Conservation (phyloP, 2,113 vertebrate genomes). For the Phylloscopus whistleri region DNA sequence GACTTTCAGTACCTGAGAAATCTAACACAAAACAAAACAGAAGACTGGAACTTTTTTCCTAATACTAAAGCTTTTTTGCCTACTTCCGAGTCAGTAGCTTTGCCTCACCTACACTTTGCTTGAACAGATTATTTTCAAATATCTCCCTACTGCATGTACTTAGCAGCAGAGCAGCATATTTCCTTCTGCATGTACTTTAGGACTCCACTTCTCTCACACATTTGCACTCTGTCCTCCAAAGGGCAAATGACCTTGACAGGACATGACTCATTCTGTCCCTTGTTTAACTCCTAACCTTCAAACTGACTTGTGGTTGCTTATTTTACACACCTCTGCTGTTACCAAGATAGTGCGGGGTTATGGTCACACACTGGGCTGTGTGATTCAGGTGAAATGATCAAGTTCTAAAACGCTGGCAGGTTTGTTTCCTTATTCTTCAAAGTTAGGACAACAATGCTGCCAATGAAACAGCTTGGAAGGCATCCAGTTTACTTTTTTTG, state of each 20-base stretch:
- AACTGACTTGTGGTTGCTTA: not conserved
- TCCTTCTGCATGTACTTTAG: not conserved
- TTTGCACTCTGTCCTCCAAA: not conserved
- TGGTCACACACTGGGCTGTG: not conserved
- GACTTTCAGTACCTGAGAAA: not conserved
- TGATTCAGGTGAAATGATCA: not conserved
- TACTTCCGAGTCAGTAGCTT: not conserved
- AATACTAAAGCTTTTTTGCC: not conserved
- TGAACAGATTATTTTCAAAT: not conserved
- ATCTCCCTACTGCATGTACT: not conserved
- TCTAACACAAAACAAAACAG: not conserved
- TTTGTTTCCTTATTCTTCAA: not conserved
- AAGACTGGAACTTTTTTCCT: not conserved
- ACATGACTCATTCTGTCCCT: constrained; percentile 14
- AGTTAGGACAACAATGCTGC: not conserved
- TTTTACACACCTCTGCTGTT: not conserved
- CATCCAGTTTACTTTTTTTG: not conserved
- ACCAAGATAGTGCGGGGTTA: not conserved
- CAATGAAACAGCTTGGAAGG: not conserved
- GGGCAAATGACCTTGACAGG: constrained; percentile 48
- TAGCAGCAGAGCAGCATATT: not conserved
- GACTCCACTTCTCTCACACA: not conserved
- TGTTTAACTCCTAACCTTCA: not conserved
- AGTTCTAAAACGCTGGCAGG: not conserved
- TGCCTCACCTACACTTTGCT: not conserved